phyloP scores from a whole-genome alignment of 2,797 vertebrate species.

The Tapera naevia region DNA sequence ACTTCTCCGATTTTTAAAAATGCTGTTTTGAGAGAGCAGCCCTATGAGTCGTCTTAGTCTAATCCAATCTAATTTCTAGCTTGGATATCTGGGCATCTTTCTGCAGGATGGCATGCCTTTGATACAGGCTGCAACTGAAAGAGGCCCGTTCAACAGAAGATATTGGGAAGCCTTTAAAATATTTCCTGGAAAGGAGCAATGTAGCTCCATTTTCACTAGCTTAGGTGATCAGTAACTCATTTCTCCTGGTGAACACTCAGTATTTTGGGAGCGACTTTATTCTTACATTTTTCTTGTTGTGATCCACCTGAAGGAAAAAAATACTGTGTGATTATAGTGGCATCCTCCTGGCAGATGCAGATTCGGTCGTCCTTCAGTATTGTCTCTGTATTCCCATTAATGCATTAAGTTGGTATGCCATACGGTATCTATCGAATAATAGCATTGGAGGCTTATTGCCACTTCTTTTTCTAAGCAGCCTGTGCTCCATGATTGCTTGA shows the following conservation, averaged over 20 bases:
- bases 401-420: not conserved
- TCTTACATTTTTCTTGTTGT: not conserved
- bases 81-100: not conserved
- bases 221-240: not conserved
- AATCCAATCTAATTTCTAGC: not conserved
- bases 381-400: not conserved
- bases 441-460: not conserved
- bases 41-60: fast-evolving
- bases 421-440: not conserved
- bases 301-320: not conserved
- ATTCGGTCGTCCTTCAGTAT: not conserved
- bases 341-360: not conserved
- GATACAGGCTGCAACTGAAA: not conserved
- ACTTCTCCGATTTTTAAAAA: not conserved
- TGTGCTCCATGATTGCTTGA: not conserved
- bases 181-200: not conserved
- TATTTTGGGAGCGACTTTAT: not conserved
- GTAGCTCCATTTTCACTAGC: not conserved
- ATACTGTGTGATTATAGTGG: not conserved
- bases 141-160: not conserved
- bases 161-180: not conserved
- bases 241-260: not conserved
- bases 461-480: not conserved
- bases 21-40: not conserved
- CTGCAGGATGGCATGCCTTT: not conserved